A percentile compares a stretch with the other conserved stretches of the same genome.
These are phyloP conservation scores for Hecatera dysodea DNA, from an alignment of 2,888 invertebrate species.

Conservation along the genomic window DNA sequence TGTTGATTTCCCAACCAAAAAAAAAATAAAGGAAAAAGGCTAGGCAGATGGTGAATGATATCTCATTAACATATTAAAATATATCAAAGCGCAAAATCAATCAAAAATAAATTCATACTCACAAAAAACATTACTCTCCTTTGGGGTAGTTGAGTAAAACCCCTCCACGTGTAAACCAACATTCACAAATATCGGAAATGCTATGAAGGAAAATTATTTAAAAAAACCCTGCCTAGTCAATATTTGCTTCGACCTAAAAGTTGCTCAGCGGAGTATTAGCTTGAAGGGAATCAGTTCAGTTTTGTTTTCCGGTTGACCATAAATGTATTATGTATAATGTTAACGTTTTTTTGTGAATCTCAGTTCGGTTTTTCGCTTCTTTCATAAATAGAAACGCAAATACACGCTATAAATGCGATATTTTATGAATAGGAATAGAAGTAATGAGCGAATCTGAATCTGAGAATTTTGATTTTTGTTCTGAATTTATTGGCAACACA, in stretches of 20 bases:
- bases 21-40: too few relatives aligned
- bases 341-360: slow-evolving; percentile 21
- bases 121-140: too few relatives aligned
- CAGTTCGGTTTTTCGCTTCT: slow-evolving; percentile 1
- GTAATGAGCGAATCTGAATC: too few relatives aligned
- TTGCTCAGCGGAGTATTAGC: slow-evolving; percentile 14
- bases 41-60: too few relatives aligned
- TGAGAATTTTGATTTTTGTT: slow-evolving; percentile 3
- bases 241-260: slow-evolving; percentile 48
- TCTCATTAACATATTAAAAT: too few relatives aligned
- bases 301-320: slow-evolving; percentile 15
- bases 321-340: slow-evolving; percentile 25
- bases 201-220: slow-evolving; percentile 19
- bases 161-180: not conserved
- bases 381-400: slow-evolving; percentile 4
- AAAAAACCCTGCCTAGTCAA: slow-evolving; percentile 34
- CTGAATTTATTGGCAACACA: not conserved
- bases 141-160: too few relatives aligned
- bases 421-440: not conserved
- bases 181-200: not conserved
- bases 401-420: slow-evolving; percentile 7
- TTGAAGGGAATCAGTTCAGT: slow-evolving; percentile 12
- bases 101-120: too few relatives aligned
- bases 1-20: too few relatives aligned
- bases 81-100: too few relatives aligned